These are phyloP conservation scores for Pyrocoelia pectoralis DNA, from an alignment of 2,888 invertebrate species.

Conservation along the genomic window DNA sequence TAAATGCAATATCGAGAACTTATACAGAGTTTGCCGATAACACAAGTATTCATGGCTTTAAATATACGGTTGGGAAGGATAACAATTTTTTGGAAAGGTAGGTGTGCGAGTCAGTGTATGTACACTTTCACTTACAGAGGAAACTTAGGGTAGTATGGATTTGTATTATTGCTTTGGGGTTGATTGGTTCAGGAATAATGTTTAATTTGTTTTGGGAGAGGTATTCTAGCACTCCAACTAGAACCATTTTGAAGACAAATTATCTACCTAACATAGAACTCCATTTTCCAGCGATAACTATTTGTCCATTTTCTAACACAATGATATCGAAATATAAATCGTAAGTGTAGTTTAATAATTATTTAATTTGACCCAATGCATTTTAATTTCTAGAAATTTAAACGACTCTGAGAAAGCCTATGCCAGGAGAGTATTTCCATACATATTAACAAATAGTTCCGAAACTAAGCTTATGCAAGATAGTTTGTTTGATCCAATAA, in stretches of 20 bases:
- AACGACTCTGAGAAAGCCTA: background rate
- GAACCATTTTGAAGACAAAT: conserved; percentile 51
- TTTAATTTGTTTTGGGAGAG: conserved; percentile 53
- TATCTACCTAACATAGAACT: conserved; percentile 49
- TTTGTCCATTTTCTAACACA: conserved; percentile 52
- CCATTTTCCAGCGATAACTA: conserved; percentile 56
- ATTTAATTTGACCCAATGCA: no score
- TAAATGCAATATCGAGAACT: conserved; percentile 39
- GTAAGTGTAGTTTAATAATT: conserved; percentile 25
- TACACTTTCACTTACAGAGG: no score
- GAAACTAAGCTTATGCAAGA: background rate
- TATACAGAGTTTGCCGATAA: conserved; percentile 53
- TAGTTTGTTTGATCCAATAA: background rate
- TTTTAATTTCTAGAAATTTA: background rate
- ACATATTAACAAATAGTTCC: background rate
- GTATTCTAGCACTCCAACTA: conserved; percentile 53
- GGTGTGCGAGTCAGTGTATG: no score
- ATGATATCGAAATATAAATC: conserved; percentile 43
- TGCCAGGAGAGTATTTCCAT: background rate
- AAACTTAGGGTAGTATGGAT: conserved; percentile 50
- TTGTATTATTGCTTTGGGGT: conserved; percentile 44
- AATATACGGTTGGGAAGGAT: conserved; percentile 48
- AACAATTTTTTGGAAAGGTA: conserved; percentile 46
- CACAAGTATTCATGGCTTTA: conserved; percentile 54
- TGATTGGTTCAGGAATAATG: conserved; percentile 52